Conservation (phyloP, 2,797 vertebrate species). For the Poecile montanus region DNA sequence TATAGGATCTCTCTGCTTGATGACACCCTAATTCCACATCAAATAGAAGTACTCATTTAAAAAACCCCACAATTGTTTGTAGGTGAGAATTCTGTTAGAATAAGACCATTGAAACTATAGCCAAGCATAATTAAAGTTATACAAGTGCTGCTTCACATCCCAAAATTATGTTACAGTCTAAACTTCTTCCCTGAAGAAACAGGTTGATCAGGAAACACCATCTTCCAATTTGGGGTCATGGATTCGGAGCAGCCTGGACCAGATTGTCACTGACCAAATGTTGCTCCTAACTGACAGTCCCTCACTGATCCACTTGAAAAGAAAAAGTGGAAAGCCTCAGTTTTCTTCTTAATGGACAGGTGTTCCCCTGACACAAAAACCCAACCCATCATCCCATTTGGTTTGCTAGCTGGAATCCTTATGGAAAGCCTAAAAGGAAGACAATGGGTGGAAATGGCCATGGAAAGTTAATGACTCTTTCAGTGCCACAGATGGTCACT, state of each 20-base stretch:
- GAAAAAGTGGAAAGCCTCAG: neutral
- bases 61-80: neutral
- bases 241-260: neutral
- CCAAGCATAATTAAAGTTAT: neutral
- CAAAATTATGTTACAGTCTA: neutral
- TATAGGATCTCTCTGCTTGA: neutral
- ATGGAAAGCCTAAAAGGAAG: neutral
- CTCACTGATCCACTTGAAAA: neutral
- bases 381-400: neutral
- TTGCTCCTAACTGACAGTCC: slow-evolving; percentile 33
- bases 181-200: neutral
- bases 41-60: neutral
- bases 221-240: neutral
- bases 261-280: slow-evolving; percentile 40
- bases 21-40: neutral
- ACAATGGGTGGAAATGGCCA: slow-evolving; percentile 53
- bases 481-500: slow-evolving; percentile 48
- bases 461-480: slow-evolving; percentile 57
- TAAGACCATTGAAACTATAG: neutral
- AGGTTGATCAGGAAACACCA: neutral
- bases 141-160: neutral
- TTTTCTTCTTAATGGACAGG: slow-evolving; percentile 52
- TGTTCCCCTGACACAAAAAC: slow-evolving; percentile 39
- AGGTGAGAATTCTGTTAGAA: neutral
- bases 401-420: slow-evolving; percentile 28